Conservation (phyloP, 2,797 vertebrate species). For the Phoeniculus purpureus region DNA sequence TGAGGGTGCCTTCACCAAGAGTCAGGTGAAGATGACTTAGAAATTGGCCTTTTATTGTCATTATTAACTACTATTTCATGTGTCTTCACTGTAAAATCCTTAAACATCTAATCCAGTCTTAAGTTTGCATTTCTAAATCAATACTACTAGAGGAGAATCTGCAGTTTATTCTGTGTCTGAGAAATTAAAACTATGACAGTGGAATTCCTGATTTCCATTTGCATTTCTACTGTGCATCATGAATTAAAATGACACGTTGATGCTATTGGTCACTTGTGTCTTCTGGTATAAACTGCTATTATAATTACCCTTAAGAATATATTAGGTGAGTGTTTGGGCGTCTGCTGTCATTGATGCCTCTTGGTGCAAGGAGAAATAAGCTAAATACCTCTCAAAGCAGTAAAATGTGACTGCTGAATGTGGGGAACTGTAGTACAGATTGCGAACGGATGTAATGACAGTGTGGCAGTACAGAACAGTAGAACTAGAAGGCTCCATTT, state of each 20-base stretch:
- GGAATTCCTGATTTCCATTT: neutral
- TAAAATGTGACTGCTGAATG: neutral
- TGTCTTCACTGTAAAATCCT: neutral
- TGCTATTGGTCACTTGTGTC: neutral
- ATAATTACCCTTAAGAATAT: neutral
- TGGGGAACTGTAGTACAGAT: neutral
- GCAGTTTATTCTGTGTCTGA: neutral
- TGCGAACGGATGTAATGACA: neutral
- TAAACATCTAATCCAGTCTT: neutral
- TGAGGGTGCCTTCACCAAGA: neutral
- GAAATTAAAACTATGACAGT: neutral
- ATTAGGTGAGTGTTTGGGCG: neutral
- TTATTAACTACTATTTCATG: neutral
- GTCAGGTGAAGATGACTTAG: neutral
- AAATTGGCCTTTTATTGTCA: neutral
- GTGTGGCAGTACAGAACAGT: neutral
- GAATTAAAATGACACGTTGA: neutral
- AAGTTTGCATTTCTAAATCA: slow-evolving; percentile 27
- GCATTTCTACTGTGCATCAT: neutral
- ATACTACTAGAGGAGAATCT: neutral
- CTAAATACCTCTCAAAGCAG: neutral
- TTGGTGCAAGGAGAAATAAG: no score
- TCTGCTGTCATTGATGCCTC: neutral
- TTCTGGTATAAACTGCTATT: neutral
- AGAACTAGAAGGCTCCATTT: neutral